Evolutionary conservation across 2,113 vertebrate species (phyloP).

Genomic region (Tetraodon nigroviridis): DNA sequence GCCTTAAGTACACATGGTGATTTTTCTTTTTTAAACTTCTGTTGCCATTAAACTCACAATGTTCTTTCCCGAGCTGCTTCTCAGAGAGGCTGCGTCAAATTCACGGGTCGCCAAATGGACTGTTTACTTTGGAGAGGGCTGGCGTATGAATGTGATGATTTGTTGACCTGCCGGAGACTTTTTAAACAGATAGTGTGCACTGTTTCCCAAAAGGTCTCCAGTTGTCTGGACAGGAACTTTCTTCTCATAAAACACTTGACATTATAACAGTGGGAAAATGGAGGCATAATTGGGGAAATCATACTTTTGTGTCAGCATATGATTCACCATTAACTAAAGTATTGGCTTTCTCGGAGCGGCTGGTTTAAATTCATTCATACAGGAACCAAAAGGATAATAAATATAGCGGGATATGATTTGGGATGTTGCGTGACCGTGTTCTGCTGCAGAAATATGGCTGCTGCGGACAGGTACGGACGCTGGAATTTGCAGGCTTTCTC

Average conservation of each 20-base stretch:
- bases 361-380: constrained; percentile 26
- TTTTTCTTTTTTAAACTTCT: constrained; percentile 1
- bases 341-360: constrained; percentile 21
- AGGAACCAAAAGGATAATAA: constrained; percentile 1
- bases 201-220: constrained; percentile 23
- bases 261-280: constrained; percentile 5
- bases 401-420: neutral
- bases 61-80: constrained; percentile 31
- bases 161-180: constrained; percentile 34
- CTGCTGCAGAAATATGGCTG: constrained; percentile 1
- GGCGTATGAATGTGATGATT: constrained; percentile 21
- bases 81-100: constrained; percentile 13
- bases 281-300: constrained; percentile 1
- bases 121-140: constrained; percentile 42
- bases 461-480: constrained; percentile 12
- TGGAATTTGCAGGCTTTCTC: constrained; percentile 15
- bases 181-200: constrained; percentile 14
- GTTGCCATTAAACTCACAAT: neutral
- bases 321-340: neutral
- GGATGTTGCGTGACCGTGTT: neutral
- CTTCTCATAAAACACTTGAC: constrained; percentile 30
- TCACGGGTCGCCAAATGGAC: constrained; percentile 27
- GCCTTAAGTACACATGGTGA: neutral
- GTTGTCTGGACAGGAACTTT: constrained; percentile 19
- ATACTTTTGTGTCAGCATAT: constrained; percentile 14